Percentiles rank a stretch among this genome's conserved stretches.
Evolutionary conservation across 2,888 invertebrate species (phyloP).

Genomic region (Campoletis raptor): DNA sequence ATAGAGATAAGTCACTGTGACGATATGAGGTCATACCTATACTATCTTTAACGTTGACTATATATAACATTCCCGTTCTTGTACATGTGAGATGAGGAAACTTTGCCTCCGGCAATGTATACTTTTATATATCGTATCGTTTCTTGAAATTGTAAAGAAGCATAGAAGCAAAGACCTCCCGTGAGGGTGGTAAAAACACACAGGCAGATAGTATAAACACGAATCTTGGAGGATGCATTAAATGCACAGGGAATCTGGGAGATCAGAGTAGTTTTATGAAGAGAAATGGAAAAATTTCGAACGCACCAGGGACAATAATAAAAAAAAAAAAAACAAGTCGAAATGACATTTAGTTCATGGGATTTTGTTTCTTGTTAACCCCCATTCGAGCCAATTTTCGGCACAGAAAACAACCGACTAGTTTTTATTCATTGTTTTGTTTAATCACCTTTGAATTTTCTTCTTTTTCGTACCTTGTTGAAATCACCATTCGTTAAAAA

Average conservation of each 20-base stretch:
- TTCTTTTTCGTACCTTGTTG: not conserved
- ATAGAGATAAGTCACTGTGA: slow-evolving; percentile 80
- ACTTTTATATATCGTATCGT: slow-evolving; percentile 72
- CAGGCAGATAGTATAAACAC: slow-evolving; percentile 7
- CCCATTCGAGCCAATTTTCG: not conserved
- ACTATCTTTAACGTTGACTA: slow-evolving; percentile 15
- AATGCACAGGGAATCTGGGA: slow-evolving; percentile 74
- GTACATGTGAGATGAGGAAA: slow-evolving; percentile 67
- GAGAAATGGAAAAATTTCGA: slow-evolving; percentile 1
- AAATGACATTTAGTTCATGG: not conserved
- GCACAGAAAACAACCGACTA: not conserved
- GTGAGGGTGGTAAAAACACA: slow-evolving; percentile 32
- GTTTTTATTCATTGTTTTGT: not conserved
- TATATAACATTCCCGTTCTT: slow-evolving; percentile 58
- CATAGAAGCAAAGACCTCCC: slow-evolving; percentile 42
- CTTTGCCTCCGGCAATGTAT: slow-evolving; percentile 76
- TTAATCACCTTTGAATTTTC: not conserved
- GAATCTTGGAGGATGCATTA: slow-evolving; percentile 70
- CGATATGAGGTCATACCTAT: slow-evolving; percentile 73
- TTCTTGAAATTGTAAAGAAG: slow-evolving; percentile 46
- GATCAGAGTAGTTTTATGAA: slow-evolving; percentile 23
- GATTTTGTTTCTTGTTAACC: not conserved
- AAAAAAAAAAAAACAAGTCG: not conserved
- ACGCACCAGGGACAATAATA: not conserved
- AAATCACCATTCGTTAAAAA: not conserved